Percentiles rank a stretch among this genome's conserved stretches.
phyloP scores from a whole-genome alignment of 2,888 invertebrate genomes.

The Pristionchus entomophagus region DNA sequence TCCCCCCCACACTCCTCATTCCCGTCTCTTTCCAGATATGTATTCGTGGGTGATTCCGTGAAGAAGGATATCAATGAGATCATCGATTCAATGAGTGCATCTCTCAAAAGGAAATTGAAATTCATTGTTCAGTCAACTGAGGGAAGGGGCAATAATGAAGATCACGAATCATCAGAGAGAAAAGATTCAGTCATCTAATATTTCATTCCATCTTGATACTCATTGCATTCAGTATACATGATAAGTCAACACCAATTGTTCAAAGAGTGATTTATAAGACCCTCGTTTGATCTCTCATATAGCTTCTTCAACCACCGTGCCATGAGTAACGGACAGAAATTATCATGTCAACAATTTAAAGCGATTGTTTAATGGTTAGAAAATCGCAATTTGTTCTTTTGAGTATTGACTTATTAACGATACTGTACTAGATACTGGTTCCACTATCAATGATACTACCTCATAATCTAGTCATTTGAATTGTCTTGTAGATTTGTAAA shows the following conservation, averaged over 20 bases:
- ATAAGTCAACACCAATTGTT: no score
- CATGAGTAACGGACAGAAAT: no score
- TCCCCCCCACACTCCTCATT: neutral
- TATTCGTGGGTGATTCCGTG: slow-evolving; percentile 46
- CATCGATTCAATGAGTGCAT: slow-evolving; percentile 25
- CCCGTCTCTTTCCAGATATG: slow-evolving; percentile 11
- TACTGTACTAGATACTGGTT: neutral
- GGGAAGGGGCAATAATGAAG: slow-evolving; percentile 2
- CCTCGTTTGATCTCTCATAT: neutral
- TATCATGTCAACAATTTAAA: no score
- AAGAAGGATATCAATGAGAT: slow-evolving; percentile 39
- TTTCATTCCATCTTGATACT: neutral
- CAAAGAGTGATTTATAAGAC: no score
- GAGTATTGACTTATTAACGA: no score
- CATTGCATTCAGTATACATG: no score
- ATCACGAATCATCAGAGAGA: neutral
- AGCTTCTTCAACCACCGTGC: no score
- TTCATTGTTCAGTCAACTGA: slow-evolving; percentile 39
- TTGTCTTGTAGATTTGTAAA: neutral
- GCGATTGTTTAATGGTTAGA: no score
- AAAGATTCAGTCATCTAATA: slow-evolving; percentile 30
- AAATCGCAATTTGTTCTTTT: no score
- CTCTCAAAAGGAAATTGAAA: slow-evolving; percentile 33
- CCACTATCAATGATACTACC: neutral
- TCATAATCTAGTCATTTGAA: neutral